A percentile compares a stretch with the other conserved stretches of the same genome.
Evolutionary conservation across 2,888 invertebrate genomes (phyloP).

Genomic region (Schizaphis graminum): DNA sequence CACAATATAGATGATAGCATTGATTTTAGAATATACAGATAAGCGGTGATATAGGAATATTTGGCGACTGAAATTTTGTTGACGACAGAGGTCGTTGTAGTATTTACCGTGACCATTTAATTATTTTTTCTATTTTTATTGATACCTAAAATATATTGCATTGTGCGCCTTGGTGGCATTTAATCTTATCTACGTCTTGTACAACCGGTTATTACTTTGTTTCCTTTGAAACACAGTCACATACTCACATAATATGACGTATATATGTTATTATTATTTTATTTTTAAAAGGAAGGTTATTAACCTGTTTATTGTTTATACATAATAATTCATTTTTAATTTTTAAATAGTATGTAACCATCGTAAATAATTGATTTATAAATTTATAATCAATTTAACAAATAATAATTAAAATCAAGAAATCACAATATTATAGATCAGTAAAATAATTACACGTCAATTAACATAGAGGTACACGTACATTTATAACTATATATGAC

Average conservation of each 20-base stretch:
- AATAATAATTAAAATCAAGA: neutral
- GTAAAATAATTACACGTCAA: neutral
- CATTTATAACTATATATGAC: neutral
- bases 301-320: neutral
- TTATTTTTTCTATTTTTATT: neutral
- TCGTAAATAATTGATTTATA: neutral
- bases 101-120: slow-evolving; percentile 13
- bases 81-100: neutral
- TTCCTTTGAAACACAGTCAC: neutral
- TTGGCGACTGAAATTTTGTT: neutral
- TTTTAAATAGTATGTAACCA: neutral
- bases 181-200: neutral
- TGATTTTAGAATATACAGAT: slow-evolving; percentile 13
- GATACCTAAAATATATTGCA: neutral
- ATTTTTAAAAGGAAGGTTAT: neutral
- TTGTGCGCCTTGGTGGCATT: neutral
- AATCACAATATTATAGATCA: neutral
- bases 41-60: neutral
- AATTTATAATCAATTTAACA: neutral
- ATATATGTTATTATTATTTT: neutral
- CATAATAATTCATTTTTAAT: neutral
- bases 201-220: neutral
- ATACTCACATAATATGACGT: neutral
- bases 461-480: neutral
- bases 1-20: too few species aligned